A percentile compares a stretch with the other conserved stretches of the same genome.
Evolutionary conservation across 1,140 invertebrate genomes (phyloP).

Genomic region (Penaeus japonicus): DNA sequence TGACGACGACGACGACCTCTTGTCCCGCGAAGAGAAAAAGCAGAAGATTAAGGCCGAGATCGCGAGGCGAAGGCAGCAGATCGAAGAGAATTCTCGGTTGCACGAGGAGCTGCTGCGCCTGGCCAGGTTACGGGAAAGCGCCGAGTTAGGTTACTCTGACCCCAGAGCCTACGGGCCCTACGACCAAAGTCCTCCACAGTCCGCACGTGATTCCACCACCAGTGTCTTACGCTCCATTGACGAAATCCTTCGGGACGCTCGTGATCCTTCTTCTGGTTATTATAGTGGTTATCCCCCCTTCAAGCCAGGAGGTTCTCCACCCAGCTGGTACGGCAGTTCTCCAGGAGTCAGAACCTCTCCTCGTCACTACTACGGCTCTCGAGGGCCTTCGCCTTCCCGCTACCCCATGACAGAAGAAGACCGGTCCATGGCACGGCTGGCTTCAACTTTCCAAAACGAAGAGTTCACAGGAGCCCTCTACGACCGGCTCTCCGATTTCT

Average conservation of each 20-base stretch:
- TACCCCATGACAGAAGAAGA: conserved; percentile 66
- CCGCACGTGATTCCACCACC: conserved; percentile 61
- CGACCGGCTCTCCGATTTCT: conserved; percentile 66
- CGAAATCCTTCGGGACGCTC: conserved; percentile 66
- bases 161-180: conserved; percentile 46
- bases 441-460: conserved; percentile 68
- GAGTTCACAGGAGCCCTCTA: conserved; percentile 65
- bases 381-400: conserved; percentile 56
- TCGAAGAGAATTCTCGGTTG: conserved; percentile 71
- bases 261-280: conserved; percentile 56
- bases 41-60: conserved; percentile 74
- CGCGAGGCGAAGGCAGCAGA: conserved; percentile 70
- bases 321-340: conserved; percentile 54
- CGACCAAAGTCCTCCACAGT: conserved; percentile 60
- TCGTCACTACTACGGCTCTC: conserved; percentile 57
- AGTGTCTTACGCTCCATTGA: conserved; percentile 69
- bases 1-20: conserved; percentile 66
- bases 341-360: conserved; percentile 50
- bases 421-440: conserved; percentile 67
- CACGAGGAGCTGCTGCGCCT: conserved; percentile 70
- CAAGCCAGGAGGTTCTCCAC: conserved; percentile 54
- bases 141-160: conserved; percentile 62
- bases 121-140: conserved; percentile 66
- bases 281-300: conserved; percentile 47
- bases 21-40: conserved; percentile 71